Conservation (phyloP, 2,113 vertebrate genomes). For the Petromus typicus region DNA sequence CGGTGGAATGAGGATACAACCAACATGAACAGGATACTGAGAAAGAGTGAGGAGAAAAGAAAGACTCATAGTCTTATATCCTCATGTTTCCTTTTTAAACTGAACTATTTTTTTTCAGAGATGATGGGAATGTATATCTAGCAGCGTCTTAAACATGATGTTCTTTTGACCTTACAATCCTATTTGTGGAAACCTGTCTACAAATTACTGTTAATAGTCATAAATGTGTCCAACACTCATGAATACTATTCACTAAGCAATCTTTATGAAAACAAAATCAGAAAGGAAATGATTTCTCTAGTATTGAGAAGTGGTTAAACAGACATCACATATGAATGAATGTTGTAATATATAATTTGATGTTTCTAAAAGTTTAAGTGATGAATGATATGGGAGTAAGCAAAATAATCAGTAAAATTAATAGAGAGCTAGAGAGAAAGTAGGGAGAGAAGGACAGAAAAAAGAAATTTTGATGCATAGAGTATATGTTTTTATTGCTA, state of each 20-base stretch:
- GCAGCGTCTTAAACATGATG: neutral
- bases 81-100: neutral
- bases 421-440: neutral
- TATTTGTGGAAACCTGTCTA: neutral
- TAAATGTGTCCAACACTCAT: neutral
- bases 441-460: neutral
- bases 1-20: neutral
- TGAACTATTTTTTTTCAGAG: neutral
- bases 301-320: neutral
- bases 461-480: neutral
- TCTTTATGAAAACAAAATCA: neutral
- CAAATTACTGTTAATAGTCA: neutral
- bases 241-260: neutral
- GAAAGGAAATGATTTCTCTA: neutral
- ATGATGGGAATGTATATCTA: neutral
- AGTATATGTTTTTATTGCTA: neutral
- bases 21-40: neutral
- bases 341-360: neutral
- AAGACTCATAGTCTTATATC: neutral
- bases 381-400: neutral
- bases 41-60: neutral
- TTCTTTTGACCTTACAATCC: neutral
- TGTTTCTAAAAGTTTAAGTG: neutral
- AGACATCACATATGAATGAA: neutral
- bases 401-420: neutral